Evolutionary conservation across 2,888 invertebrate species (phyloP).

Genomic region (Eudemis profundana): DNA sequence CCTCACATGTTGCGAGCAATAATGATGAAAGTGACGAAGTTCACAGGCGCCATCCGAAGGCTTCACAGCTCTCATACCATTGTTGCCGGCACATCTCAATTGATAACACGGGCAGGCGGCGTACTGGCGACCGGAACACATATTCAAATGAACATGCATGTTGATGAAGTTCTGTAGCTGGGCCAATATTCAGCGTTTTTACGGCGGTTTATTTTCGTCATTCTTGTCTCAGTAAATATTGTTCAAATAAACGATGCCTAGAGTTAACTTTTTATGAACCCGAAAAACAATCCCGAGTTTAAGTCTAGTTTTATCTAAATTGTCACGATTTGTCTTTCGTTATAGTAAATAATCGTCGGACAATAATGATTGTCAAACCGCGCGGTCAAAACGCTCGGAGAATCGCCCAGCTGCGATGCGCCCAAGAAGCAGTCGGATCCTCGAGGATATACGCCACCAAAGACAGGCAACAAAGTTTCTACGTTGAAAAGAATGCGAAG

Average conservation of each 20-base stretch:
- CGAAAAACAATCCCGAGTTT: too few relatives aligned
- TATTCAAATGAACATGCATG: slow-evolving; percentile 2
- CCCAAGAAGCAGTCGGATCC: not conserved
- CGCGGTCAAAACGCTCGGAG: too few relatives aligned
- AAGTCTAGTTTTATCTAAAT: too few relatives aligned
- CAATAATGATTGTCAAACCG: too few relatives aligned
- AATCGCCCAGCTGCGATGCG: not conserved
- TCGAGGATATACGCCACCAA: not conserved
- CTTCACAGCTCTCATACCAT: too few relatives aligned
- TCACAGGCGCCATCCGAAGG: not conserved
- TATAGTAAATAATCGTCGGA: too few relatives aligned
- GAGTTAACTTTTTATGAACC: too few relatives aligned
- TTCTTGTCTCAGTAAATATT: too few relatives aligned
- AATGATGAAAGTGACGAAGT: not conserved
- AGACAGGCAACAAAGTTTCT: not conserved
- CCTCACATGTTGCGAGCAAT: not conserved
- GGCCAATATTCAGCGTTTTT: too few relatives aligned
- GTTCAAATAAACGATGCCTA: too few relatives aligned
- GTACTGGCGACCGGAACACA: not conserved
- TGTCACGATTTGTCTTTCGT: too few relatives aligned
- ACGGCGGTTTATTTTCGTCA: too few relatives aligned
- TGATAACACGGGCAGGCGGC: not conserved
- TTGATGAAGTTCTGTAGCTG: not conserved
- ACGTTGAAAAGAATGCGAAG: not conserved
- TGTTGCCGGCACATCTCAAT: not conserved